Evolutionary conservation across 2,888 invertebrate species (phyloP).

Genomic region (Andrena fulva): DNA sequence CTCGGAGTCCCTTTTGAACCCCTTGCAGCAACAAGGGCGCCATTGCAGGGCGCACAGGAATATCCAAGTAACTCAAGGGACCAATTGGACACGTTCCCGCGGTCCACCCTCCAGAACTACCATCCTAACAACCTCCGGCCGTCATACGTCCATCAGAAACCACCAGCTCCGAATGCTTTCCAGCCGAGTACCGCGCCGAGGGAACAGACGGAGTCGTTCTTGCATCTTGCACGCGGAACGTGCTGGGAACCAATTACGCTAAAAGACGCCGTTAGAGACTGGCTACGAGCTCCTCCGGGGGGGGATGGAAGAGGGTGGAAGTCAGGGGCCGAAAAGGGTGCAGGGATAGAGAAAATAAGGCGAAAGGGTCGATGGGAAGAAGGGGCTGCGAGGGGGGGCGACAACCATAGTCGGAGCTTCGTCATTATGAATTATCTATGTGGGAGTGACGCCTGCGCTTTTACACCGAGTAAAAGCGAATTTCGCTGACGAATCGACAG

Average conservation of each 20-base stretch:
- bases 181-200: not conserved
- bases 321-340: too few species aligned
- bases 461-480: conserved; percentile 48
- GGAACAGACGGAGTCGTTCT: not conserved
- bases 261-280: conserved; percentile 55
- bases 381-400: conserved; percentile 25
- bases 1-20: too few species aligned
- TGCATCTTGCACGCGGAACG: not conserved
- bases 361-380: conserved; percentile 40
- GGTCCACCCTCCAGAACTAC: too few species aligned
- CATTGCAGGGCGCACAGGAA: too few species aligned
- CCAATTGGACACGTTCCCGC: too few species aligned
- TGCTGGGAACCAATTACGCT: conserved; percentile 57
- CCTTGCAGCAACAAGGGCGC: too few species aligned
- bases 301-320: conserved; percentile 10
- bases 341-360: not conserved
- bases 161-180: not conserved
- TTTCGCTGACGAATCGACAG: conserved; percentile 63
- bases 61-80: too few species aligned
- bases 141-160: too few species aligned
- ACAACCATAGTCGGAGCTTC: conserved; percentile 58
- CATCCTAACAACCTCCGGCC: too few species aligned
- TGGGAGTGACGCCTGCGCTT: conserved; percentile 64
- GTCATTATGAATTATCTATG: conserved; percentile 70
- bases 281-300: conserved; percentile 30